These are phyloP conservation scores for Perognathus longimembris DNA, from an alignment of 2,113 vertebrate genomes.

Conservation along the genomic window DNA sequence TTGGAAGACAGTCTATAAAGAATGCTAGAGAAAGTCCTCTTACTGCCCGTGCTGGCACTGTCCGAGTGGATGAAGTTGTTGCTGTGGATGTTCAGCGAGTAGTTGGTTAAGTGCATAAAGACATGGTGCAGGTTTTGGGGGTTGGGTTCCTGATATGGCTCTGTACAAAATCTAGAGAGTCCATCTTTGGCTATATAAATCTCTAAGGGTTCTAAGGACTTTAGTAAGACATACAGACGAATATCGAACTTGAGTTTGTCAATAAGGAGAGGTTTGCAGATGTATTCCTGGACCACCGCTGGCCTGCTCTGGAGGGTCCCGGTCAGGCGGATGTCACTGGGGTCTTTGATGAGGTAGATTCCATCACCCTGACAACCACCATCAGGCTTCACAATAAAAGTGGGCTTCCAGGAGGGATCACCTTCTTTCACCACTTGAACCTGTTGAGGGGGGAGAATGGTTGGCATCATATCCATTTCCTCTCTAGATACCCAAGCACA, in stretches of 20 bases:
- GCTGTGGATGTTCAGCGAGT: slow-evolving; percentile 96
- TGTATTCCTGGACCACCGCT: slow-evolving; percentile 96
- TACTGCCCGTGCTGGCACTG: slow-evolving; percentile 95
- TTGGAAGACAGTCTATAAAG: slow-evolving; percentile 92
- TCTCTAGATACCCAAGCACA: neutral
- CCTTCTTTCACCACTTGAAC: slow-evolving; percentile 92
- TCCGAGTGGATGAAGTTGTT: slow-evolving; percentile 96
- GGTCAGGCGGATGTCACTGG: slow-evolving; percentile 89
- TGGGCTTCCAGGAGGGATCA: slow-evolving; percentile 90
- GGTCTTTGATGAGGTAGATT: slow-evolving; percentile 99
- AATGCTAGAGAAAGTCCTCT: slow-evolving; percentile 96
- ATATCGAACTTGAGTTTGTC: slow-evolving; percentile 99
- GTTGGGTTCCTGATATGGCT: slow-evolving; percentile 96
- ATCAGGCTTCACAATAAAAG: slow-evolving; percentile 98
- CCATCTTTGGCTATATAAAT: slow-evolving; percentile 98
- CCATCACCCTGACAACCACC: slow-evolving; percentile 97
- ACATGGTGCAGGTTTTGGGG: slow-evolving; percentile 95
- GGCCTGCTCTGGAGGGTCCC: slow-evolving; percentile 91
- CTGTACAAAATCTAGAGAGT: slow-evolving; percentile 97
- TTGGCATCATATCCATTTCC: neutral
- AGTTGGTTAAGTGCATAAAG: slow-evolving; percentile 99
- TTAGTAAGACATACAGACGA: slow-evolving; percentile 96
- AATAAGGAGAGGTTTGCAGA: slow-evolving; percentile 94
- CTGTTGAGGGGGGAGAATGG: slow-evolving; percentile 81
- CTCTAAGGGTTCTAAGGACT: slow-evolving; percentile 95